Evolutionary conservation across 2,888 invertebrate species (phyloP).

Genomic region (Lithophane socia): DNA sequence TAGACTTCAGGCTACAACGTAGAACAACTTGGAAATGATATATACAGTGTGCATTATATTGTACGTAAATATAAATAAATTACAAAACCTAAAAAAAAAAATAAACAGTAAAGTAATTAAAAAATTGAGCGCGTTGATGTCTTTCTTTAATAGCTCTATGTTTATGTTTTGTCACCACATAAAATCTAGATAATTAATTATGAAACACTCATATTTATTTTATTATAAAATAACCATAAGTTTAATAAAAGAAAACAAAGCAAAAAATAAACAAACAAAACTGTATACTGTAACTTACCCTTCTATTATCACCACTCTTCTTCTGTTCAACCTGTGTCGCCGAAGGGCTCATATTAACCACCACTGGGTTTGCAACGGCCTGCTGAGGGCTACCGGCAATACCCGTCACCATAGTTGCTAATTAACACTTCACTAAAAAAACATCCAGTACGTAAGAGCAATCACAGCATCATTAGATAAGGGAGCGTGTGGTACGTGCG

Average conservation of each 20-base stretch:
- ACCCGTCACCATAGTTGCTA: slow-evolving; percentile 85
- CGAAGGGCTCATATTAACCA: slow-evolving; percentile 77
- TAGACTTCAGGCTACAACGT: slow-evolving; percentile 19
- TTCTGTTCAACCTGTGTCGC: slow-evolving; percentile 77
- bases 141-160: slow-evolving; percentile 66
- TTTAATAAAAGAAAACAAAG: background rate
- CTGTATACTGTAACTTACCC: slow-evolving; percentile 76
- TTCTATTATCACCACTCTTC: slow-evolving; percentile 84
- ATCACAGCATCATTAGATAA: slow-evolving; percentile 73
- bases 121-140: slow-evolving; percentile 73
- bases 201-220: background rate
- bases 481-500: slow-evolving; percentile 57
- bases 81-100: background rate
- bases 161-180: background rate
- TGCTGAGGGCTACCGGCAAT: slow-evolving; percentile 80
- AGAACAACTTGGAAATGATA: background rate
- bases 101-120: background rate
- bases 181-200: background rate
- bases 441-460: slow-evolving; percentile 62
- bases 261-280: slow-evolving; percentile 42
- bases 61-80: background rate
- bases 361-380: slow-evolving; percentile 74
- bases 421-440: slow-evolving; percentile 65
- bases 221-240: fast-evolving
- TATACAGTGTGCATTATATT: too few species aligned